Percentiles rank a stretch among this genome's conserved stretches.
These are phyloP conservation scores for Leucoraja erinaceus DNA, from an alignment of 2,113 vertebrate species.

Conservation along the genomic window DNA sequence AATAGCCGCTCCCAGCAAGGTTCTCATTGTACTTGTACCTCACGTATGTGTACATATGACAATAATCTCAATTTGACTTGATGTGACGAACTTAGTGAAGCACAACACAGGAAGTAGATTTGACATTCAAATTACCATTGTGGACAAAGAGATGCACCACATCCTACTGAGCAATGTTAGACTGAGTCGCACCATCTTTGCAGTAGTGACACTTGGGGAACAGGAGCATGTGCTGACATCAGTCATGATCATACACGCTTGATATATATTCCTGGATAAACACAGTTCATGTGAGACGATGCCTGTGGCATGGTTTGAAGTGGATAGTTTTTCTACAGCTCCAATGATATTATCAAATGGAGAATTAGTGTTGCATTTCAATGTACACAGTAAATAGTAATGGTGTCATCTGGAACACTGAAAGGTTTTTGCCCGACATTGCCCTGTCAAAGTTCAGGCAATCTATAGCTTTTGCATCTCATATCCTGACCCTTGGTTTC, in stretches of 20 bases:
- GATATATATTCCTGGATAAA: background rate
- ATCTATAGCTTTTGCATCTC: background rate
- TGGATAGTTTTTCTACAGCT: background rate
- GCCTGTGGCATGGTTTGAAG: background rate
- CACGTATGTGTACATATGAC: too few relatives aligned
- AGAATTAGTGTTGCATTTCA: background rate
- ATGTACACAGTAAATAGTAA: background rate
- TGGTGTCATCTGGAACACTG: background rate
- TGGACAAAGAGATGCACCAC: background rate
- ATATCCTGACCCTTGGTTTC: background rate
- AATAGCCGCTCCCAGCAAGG: too few relatives aligned
- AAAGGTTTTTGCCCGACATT: background rate
- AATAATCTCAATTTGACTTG: too few relatives aligned
- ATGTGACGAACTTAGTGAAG: too few relatives aligned
- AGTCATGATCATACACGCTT: background rate
- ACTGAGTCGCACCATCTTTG: background rate
- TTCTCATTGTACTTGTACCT: too few relatives aligned
- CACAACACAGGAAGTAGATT: too few relatives aligned
- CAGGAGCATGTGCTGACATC: background rate
- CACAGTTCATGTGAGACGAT: background rate
- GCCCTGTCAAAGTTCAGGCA: background rate
- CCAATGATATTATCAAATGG: background rate
- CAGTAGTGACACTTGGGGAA: background rate
- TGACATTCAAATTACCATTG: too few relatives aligned
- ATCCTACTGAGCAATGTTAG: background rate